phyloP scores from a whole-genome alignment of 2,888 invertebrate genomes.

The Tetheella fluctuosa region DNA sequence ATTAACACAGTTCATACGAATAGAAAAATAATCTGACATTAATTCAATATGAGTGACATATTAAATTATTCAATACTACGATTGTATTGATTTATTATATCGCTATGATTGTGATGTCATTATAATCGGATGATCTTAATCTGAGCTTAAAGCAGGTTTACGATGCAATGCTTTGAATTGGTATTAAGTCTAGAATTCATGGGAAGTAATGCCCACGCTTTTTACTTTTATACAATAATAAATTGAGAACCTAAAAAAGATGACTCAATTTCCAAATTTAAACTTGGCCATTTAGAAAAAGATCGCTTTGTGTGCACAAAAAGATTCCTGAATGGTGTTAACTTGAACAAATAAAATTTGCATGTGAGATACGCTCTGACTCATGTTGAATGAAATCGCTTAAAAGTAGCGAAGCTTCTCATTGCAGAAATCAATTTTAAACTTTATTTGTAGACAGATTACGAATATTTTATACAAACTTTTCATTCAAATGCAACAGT shows the following conservation, averaged over 20 bases:
- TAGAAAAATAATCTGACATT: too few relatives aligned
- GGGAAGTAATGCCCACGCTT: neutral
- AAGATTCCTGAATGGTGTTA: neutral
- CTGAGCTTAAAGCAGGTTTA: neutral
- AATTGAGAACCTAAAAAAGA: neutral
- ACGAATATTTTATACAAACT: neutral
- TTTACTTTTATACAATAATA: neutral
- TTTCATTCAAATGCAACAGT: neutral
- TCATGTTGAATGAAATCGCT: neutral
- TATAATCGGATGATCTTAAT: neutral
- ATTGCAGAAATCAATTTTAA: neutral
- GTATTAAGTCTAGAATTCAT: neutral
- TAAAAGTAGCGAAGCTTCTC: neutral
- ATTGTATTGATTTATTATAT: too few relatives aligned
- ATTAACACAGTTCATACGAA: too few relatives aligned
- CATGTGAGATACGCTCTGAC: slow-evolving; percentile 4
- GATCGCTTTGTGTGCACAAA: neutral
- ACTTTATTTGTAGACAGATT: neutral
- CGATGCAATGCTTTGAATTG: neutral
- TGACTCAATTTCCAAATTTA: slow-evolving; percentile 7
- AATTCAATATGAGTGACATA: too few relatives aligned
- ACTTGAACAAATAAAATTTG: neutral
- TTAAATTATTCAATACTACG: too few relatives aligned
- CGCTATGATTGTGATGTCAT: neutral
- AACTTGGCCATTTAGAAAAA: neutral